Percentiles rank a stretch among this genome's conserved stretches.
Conservation (phyloP, 2,888 invertebrate species). For the Pterobdella sp. region DNA sequence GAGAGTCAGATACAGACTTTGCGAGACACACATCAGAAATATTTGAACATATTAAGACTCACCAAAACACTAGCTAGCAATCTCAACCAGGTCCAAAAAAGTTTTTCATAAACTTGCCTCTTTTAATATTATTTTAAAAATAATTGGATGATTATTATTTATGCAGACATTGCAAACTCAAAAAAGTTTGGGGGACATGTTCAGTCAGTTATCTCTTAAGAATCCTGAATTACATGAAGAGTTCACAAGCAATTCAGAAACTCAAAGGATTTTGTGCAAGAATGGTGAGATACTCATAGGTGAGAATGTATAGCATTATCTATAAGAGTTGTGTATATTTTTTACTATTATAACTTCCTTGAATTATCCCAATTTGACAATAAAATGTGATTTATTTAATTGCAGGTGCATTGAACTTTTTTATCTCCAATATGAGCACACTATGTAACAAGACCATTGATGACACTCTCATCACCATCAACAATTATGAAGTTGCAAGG, state of each 20-base stretch:
- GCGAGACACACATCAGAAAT: slow-evolving; percentile 86
- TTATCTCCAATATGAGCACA: slow-evolving; percentile 88
- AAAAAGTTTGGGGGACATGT: slow-evolving; percentile 78
- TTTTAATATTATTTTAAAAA: background rate
- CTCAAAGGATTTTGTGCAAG: slow-evolving; percentile 81
- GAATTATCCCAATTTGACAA: background rate
- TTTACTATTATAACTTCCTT: too few species aligned
- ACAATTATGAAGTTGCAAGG: slow-evolving; percentile 69
- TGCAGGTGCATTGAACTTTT: slow-evolving; percentile 81
- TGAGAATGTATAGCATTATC: too few species aligned
- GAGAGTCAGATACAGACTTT: slow-evolving; percentile 86
- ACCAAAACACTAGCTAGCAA: slow-evolving; percentile 77
- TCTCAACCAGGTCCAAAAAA: slow-evolving; percentile 52
- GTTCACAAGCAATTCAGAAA: slow-evolving; percentile 89
- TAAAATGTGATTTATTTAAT: background rate
- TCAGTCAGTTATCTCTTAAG: slow-evolving; percentile 88
- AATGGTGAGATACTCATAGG: slow-evolving; percentile 80
- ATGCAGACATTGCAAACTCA: slow-evolving; percentile 57
- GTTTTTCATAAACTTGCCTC: background rate
- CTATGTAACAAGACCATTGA: slow-evolving; percentile 95
- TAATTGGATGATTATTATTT: background rate
- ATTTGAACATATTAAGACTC: slow-evolving; percentile 68
- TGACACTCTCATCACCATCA: slow-evolving; percentile 74
- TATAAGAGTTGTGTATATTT: too few species aligned
- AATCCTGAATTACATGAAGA: slow-evolving; percentile 89